Evolutionary conservation across 2,113 vertebrate species (phyloP).

Genomic region (Sphaerodactylus townsendi): DNA sequence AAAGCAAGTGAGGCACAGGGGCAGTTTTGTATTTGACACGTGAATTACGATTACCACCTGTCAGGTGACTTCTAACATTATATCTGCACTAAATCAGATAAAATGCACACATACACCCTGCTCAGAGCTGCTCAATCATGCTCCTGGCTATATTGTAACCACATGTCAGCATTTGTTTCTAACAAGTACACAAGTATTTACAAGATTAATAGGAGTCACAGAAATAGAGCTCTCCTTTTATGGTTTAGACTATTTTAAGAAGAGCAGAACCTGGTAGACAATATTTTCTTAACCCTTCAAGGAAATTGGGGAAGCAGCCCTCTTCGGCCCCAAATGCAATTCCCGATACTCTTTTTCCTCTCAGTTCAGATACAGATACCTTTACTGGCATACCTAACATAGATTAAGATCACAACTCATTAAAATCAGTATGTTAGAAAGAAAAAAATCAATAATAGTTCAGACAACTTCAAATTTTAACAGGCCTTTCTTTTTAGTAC

Average conservation of each 20-base stretch:
- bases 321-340: conserved; percentile 18
- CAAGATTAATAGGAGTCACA: background rate
- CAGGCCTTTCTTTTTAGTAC: too few relatives aligned
- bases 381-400: too few relatives aligned
- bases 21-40: too few relatives aligned
- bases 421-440: too few relatives aligned
- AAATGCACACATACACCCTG: background rate
- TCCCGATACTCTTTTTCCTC: conserved; percentile 34
- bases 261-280: conserved; percentile 29
- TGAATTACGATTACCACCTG: background rate
- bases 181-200: background rate
- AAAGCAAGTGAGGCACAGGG: too few relatives aligned
- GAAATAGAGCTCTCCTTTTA: background rate
- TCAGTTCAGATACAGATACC: too few relatives aligned
- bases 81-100: background rate
- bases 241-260: background rate
- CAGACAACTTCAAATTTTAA: too few relatives aligned
- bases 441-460: too few relatives aligned
- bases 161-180: background rate
- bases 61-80: background rate
- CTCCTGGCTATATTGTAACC: background rate
- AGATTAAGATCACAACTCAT: too few relatives aligned
- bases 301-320: conserved; percentile 26
- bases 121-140: background rate
- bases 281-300: conserved; percentile 48